Conservation (phyloP, 2,113 vertebrate species). For the Thryonomys swinderianus region DNA sequence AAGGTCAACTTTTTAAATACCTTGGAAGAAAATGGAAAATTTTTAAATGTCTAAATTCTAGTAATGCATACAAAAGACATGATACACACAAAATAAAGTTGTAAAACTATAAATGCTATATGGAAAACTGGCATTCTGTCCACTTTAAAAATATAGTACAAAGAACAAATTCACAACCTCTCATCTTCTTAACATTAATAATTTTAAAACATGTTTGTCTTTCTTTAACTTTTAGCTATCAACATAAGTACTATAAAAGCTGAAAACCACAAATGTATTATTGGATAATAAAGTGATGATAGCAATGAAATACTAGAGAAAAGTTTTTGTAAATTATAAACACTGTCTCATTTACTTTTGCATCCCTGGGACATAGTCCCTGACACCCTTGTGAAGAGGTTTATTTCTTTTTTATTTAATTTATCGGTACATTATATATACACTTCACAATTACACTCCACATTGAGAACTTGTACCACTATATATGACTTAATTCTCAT, state of each 20-base stretch:
- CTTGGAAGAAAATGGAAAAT: background rate
- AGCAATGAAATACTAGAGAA: background rate
- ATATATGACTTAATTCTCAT: no score
- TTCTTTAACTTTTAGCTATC: background rate
- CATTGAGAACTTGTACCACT: no score
- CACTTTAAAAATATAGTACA: background rate
- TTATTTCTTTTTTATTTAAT: no score
- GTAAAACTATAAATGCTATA: background rate
- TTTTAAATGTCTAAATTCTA: background rate
- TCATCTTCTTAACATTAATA: background rate
- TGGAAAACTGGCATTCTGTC: background rate
- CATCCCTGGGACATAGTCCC: background rate
- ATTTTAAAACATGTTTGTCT: background rate
- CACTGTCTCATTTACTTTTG: background rate
- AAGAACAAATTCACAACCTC: background rate
- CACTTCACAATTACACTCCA: no score
- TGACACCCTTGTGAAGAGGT: background rate
- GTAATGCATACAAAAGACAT: background rate
- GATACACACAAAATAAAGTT: background rate
- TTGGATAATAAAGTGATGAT: background rate
- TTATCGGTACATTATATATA: no score
- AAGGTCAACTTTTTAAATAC: background rate
- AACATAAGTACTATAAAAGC: background rate
- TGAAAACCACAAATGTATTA: background rate
- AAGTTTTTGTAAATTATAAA: background rate